A percentile compares a stretch with the other conserved stretches of the same genome.
Conservation (phyloP, 2,888 invertebrate species). For the Panzeria rudis region DNA sequence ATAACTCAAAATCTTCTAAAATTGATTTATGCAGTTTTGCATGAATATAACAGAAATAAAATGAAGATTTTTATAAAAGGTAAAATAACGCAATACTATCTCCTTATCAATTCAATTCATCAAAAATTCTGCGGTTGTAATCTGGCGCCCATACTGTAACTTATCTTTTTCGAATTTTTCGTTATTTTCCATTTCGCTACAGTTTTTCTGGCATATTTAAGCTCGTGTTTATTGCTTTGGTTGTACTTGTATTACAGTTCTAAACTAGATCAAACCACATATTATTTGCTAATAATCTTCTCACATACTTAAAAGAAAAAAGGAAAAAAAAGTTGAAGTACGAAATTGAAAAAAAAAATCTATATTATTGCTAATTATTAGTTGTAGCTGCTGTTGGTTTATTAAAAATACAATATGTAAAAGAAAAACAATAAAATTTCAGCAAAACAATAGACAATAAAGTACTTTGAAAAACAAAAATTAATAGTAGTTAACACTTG, state of each 20-base stretch:
- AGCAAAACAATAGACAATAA: constrained; percentile 28
- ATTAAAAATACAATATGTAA: constrained; percentile 20
- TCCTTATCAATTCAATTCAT: not conserved
- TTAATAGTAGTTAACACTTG: constrained; percentile 62
- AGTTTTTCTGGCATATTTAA: constrained; percentile 10
- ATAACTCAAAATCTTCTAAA: too few species aligned
- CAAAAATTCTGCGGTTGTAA: constrained; percentile 19
- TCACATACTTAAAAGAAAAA: constrained; percentile 44
- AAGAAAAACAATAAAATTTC: not conserved
- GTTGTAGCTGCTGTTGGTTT: constrained; percentile 14
- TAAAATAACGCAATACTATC: too few species aligned
- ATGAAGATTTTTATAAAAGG: too few species aligned
- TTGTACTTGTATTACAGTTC: constrained; percentile 19
- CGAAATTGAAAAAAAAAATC: constrained; percentile 51
- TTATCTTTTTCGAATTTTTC: not conserved
- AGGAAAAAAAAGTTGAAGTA: constrained; percentile 18
- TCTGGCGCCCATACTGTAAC: constrained; percentile 3
- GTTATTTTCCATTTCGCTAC: constrained; percentile 5
- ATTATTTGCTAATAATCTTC: constrained; percentile 67
- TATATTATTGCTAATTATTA: constrained; percentile 56
- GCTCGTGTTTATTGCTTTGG: constrained; percentile 14
- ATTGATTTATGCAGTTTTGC: too few species aligned
- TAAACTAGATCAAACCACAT: constrained; percentile 64
- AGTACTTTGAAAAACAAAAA: constrained; percentile 40
- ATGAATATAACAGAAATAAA: too few species aligned